Evolutionary conservation across 2,888 invertebrate species (phyloP).

Genomic region (Teinopalpus imperialis): DNA sequence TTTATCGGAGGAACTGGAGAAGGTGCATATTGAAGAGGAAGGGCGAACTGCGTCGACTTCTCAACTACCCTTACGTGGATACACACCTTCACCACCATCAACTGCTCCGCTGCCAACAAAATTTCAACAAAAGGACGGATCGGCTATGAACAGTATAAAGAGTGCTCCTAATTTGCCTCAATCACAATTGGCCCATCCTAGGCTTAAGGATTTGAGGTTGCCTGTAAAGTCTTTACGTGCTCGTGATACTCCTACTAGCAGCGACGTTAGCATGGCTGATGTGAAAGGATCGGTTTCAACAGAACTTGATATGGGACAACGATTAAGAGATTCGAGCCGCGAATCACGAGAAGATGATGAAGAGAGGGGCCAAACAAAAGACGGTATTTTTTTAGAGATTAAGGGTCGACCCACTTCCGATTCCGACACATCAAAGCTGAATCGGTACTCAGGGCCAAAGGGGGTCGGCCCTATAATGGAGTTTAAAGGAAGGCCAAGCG

Average conservation of each 20-base stretch:
- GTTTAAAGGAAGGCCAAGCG: constrained; percentile 83
- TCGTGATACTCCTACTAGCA: constrained; percentile 83
- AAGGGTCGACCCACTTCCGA: constrained; percentile 86
- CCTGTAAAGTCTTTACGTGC: constrained; percentile 87
- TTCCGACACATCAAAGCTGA: constrained; percentile 78
- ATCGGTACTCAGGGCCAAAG: constrained; percentile 80
- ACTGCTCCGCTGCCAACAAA: constrained; percentile 92
- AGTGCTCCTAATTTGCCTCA: constrained; percentile 90
- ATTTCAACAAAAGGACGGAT: constrained; percentile 87
- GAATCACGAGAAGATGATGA: constrained; percentile 85
- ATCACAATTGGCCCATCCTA: constrained; percentile 84
- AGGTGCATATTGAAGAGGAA: constrained; percentile 84
- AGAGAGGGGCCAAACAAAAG: constrained; percentile 86
- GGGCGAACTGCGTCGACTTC: constrained; percentile 79
- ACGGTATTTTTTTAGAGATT: constrained; percentile 87
- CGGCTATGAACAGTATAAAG: constrained; percentile 89
- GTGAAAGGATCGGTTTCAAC: constrained; percentile 77
- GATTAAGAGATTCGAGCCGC: constrained; percentile 73
- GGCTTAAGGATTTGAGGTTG: constrained; percentile 87
- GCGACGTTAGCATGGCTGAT: constrained; percentile 84
- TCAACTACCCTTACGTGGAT: constrained; percentile 85
- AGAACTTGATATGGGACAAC: constrained; percentile 75
- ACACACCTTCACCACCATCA: constrained; percentile 91
- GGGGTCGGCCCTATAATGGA: constrained; percentile 82
- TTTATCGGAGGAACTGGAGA: constrained; percentile 81